A percentile compares a stretch with the other conserved stretches of the same genome.
Evolutionary conservation across 2,888 invertebrate species (phyloP).

Genomic region (Cephus sareptanus): DNA sequence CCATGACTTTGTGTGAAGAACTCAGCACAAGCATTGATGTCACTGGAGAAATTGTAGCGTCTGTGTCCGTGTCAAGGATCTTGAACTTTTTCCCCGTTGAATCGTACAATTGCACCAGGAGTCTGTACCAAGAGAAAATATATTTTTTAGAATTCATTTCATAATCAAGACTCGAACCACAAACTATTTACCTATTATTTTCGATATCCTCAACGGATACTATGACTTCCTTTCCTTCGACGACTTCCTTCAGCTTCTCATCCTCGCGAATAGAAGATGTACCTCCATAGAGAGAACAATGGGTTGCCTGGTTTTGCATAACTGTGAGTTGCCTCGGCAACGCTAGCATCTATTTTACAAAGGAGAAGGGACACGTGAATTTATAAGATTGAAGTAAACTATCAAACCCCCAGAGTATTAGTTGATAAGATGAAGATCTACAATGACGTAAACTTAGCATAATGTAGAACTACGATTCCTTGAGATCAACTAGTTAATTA

Average conservation of each 20-base stretch:
- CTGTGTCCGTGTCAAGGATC: slow-evolving; percentile 50
- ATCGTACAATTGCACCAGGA: slow-evolving; percentile 76
- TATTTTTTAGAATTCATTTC: background rate
- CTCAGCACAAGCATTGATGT: slow-evolving; percentile 75
- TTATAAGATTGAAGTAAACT: background rate
- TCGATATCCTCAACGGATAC: slow-evolving; percentile 66
- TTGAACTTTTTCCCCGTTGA: slow-evolving; percentile 44
- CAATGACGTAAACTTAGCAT: background rate
- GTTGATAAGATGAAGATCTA: background rate
- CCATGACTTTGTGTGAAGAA: slow-evolving; percentile 71
- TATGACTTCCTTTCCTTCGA: slow-evolving; percentile 60
- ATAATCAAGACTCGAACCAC: background rate
- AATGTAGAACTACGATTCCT: background rate
- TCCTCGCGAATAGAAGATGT: slow-evolving; percentile 31
- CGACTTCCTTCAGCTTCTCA: slow-evolving; percentile 38
- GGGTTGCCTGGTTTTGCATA: slow-evolving; percentile 58
- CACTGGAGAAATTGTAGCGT: slow-evolving; percentile 68
- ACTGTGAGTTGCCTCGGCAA: slow-evolving; percentile 69
- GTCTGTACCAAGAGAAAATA: slow-evolving; percentile 65
- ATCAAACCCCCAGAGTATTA: background rate
- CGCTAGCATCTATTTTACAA: slow-evolving; percentile 66
- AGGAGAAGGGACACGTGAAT: slow-evolving; percentile 30
- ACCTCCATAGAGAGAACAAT: slow-evolving; percentile 48
- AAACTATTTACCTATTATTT: slow-evolving; percentile 61
- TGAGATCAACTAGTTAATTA: background rate